Evolutionary conservation across 2,888 invertebrate genomes (phyloP).

Genomic region (Eilema griseolum): DNA sequence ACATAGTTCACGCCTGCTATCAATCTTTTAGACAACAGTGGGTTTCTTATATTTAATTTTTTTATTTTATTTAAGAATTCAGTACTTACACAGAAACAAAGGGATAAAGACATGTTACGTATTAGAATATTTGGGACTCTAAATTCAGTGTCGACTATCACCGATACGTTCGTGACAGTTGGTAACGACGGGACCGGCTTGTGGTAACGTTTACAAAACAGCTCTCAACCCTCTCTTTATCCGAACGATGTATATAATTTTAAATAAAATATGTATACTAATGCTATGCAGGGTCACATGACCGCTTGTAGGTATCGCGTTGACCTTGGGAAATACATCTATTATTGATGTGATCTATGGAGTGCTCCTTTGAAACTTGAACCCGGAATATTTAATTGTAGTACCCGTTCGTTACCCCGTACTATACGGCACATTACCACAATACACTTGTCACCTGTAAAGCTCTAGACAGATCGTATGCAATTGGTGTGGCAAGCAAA

Average conservation of each 20-base stretch:
- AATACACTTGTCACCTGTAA: neutral
- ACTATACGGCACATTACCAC: too few relatives aligned
- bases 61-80: too few relatives aligned
- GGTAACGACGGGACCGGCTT: neutral
- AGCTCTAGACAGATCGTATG: neutral
- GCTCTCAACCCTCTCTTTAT: neutral
- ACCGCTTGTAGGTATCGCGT: neutral
- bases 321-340: neutral
- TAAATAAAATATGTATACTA: conserved; percentile 3
- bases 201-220: conserved; percentile 1
- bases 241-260: neutral
- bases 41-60: too few relatives aligned
- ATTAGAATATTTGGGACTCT: neutral
- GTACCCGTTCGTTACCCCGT: neutral
- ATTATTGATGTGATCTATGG: neutral
- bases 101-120: too few relatives aligned
- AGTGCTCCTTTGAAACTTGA: neutral
- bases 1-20: too few relatives aligned
- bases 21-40: too few relatives aligned
- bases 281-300: neutral
- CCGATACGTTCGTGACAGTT: neutral
- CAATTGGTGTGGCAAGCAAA: neutral
- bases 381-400: neutral
- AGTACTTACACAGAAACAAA: too few relatives aligned
- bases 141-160: neutral